phyloP scores from a whole-genome alignment of 1,140 invertebrate species.

The Drosophila funebris region DNA sequence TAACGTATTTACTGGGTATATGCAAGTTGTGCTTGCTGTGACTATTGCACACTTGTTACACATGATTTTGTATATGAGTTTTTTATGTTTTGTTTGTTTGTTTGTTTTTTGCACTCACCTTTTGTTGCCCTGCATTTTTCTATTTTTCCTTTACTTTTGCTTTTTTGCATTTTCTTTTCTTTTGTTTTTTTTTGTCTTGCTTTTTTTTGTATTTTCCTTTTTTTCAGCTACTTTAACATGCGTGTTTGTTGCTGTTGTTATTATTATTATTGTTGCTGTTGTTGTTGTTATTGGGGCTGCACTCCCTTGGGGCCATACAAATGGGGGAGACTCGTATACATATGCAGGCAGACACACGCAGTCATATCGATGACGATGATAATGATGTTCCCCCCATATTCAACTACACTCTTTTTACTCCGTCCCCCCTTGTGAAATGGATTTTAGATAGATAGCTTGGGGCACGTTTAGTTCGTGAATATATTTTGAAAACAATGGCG shows the following conservation, averaged over 20 bases:
- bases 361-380: slow-evolving; percentile 38
- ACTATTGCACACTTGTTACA: slow-evolving; percentile 20
- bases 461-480: slow-evolving; percentile 20
- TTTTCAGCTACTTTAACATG: slow-evolving; percentile 44
- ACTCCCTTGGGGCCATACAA: slow-evolving; percentile 8
- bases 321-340: not conserved
- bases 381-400: slow-evolving; percentile 16
- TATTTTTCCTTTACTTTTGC: not conserved
- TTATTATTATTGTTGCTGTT: slow-evolving; percentile 1
- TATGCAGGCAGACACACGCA: not conserved
- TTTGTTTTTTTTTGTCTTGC: not conserved
- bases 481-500: not conserved
- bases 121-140: slow-evolving; percentile 34
- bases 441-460: slow-evolving; percentile 22
- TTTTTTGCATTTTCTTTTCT: slow-evolving; percentile 7
- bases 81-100: slow-evolving; percentile 36
- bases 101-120: slow-evolving; percentile 52
- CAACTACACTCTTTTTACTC: not conserved
- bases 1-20: not conserved
- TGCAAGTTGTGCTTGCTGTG: not conserved
- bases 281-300: slow-evolving; percentile 1
- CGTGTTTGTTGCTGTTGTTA: slow-evolving; percentile 1
- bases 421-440: not conserved
- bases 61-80: slow-evolving; percentile 36
- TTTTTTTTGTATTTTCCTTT: slow-evolving; percentile 25